These are phyloP conservation scores for Drosophila sordidapex DNA, from an alignment of 2,888 invertebrate species.

Conservation along the genomic window DNA sequence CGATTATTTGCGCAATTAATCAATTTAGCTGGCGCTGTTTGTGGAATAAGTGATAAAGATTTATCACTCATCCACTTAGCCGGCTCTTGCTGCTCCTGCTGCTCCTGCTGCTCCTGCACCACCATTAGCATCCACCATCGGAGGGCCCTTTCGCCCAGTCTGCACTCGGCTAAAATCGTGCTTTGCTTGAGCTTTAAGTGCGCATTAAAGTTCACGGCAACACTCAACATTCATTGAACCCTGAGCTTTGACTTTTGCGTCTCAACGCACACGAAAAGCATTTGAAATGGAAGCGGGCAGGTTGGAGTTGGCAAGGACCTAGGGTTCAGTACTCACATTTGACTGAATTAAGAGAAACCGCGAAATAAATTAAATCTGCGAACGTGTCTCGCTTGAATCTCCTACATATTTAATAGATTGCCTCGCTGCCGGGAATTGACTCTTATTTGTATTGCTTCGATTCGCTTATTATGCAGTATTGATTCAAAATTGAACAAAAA, in stretches of 20 bases:
- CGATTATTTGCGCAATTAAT: conserved; percentile 79
- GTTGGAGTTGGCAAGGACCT: conserved; percentile 9
- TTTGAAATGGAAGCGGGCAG: conserved; percentile 25
- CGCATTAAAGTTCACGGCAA: conserved; percentile 55
- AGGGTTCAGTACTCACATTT: conserved; percentile 37
- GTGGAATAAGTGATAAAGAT: conserved; percentile 77
- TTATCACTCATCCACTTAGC: conserved; percentile 68
- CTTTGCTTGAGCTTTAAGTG: conserved; percentile 37
- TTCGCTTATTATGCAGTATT: background rate
- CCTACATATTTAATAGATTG: conserved; percentile 1
- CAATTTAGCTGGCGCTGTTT: conserved; percentile 72
- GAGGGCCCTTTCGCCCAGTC: background rate
- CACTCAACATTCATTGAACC: conserved; percentile 74
- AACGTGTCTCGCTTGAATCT: conserved; percentile 16
- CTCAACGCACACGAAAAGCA: conserved; percentile 74
- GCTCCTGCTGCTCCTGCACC: background rate
- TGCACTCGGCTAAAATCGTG: conserved; percentile 5
- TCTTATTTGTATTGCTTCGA: background rate
- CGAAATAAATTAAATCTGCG: conserved; percentile 26
- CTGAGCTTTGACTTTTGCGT: conserved; percentile 77
- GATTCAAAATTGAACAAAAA: background rate
- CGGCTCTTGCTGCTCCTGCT: conserved; percentile 2
- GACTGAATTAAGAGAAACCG: conserved; percentile 39
- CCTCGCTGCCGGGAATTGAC: background rate
- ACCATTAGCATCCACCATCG: background rate